phyloP scores from a whole-genome alignment of 2,113 vertebrate genomes.

The Benitochromis conjunctus region DNA sequence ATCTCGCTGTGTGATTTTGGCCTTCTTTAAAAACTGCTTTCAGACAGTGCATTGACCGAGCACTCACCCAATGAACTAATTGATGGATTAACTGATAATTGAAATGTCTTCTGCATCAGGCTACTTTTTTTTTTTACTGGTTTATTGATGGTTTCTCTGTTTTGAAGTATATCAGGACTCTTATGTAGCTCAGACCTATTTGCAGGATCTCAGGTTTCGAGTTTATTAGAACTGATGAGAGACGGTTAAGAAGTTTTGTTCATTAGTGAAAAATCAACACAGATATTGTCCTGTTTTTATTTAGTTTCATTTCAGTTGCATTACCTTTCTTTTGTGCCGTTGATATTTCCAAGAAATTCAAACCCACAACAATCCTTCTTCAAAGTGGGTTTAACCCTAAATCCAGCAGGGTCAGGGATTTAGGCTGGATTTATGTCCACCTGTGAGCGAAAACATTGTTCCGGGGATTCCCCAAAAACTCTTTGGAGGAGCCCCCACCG shows the following conservation, averaged over 20 bases:
- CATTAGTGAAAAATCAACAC: neutral
- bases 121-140: neutral
- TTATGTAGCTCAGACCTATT: neutral
- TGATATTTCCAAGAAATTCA: neutral
- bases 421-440: slow-evolving; percentile 10
- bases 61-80: neutral
- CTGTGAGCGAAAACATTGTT: slow-evolving; percentile 5
- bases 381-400: neutral
- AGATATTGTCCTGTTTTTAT: neutral
- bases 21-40: accelerated
- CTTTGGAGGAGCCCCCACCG: neutral
- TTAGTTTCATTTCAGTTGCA: neutral
- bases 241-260: neutral
- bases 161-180: accelerated
- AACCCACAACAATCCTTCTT: neutral
- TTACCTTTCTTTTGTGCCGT: neutral
- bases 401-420: slow-evolving; percentile 8
- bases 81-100: neutral
- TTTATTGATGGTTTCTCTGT: neutral
- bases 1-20: neutral
- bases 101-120: neutral
- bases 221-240: neutral
- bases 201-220: neutral
- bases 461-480: neutral
- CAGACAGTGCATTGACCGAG: neutral